phyloP scores from a whole-genome alignment of 2,113 vertebrate genomes.

The Calyptommatus sinebrachiatus region DNA sequence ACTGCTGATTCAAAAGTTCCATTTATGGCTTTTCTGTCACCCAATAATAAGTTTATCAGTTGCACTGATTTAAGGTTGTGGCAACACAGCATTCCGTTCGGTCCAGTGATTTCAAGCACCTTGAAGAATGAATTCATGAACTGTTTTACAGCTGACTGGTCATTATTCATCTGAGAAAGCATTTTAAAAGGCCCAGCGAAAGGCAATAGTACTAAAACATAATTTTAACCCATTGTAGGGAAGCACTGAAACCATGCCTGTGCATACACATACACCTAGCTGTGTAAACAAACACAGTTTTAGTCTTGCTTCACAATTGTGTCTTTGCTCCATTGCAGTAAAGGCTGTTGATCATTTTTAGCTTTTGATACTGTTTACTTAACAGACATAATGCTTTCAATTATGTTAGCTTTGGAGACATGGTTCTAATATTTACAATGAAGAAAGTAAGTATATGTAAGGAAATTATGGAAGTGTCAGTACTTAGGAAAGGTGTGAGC shows the following conservation, averaged over 20 bases:
- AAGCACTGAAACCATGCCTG: neutral
- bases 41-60: neutral
- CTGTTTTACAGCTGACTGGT: constrained; percentile 1
- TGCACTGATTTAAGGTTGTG: neutral
- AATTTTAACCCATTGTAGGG: neutral
- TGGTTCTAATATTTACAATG: neutral
- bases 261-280: neutral
- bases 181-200: neutral
- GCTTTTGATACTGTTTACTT: neutral
- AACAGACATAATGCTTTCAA: too few relatives aligned
- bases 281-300: neutral
- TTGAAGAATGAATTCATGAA: neutral
- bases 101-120: neutral
- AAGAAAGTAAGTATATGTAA: neutral
- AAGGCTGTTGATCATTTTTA: constrained; percentile 1
- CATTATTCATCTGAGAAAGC: constrained; percentile 6
- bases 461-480: too few relatives aligned
- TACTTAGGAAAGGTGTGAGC: too few relatives aligned
- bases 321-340: neutral
- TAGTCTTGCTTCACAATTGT: neutral
- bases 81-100: neutral
- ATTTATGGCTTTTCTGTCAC: neutral
- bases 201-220: neutral
- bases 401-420: neutral
- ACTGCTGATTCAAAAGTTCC: neutral